Evolutionary conservation across 2,113 vertebrate genomes (phyloP).

Genomic region (Oxyura jamaicensis): DNA sequence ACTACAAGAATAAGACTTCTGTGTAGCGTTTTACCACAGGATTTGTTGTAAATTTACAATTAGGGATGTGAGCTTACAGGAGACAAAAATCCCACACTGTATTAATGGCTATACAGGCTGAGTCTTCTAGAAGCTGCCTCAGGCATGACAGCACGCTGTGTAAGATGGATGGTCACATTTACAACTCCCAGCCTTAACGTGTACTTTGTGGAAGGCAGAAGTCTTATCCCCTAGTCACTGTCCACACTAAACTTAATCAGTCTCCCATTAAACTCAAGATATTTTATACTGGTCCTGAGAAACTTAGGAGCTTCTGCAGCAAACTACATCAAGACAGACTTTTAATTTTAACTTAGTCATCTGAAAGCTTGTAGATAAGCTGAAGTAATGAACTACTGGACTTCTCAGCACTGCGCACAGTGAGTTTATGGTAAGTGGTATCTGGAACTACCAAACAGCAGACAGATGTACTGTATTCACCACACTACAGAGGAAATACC

Average conservation of each 20-base stretch:
- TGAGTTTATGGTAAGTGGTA: not conserved
- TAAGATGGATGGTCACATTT: not conserved
- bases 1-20: not conserved
- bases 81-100: not conserved
- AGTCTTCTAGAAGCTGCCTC: not conserved
- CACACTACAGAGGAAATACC: not conserved
- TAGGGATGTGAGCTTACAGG: not conserved
- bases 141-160: not conserved
- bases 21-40: not conserved
- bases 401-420: not conserved
- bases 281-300: not conserved
- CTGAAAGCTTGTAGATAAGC: not conserved
- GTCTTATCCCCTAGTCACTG: not conserved
- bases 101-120: not conserved
- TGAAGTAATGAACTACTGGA: not conserved
- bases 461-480: not conserved
- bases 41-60: not conserved
- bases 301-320: not conserved
- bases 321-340: not conserved
- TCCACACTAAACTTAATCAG: not conserved
- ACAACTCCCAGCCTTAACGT: fast-evolving
- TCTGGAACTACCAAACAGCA: not conserved
- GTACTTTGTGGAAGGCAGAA: not conserved
- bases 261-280: too few relatives aligned
- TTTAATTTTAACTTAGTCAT: not conserved